phyloP scores from a whole-genome alignment of 2,888 invertebrate species.

The Lacanobia wlatinum region DNA sequence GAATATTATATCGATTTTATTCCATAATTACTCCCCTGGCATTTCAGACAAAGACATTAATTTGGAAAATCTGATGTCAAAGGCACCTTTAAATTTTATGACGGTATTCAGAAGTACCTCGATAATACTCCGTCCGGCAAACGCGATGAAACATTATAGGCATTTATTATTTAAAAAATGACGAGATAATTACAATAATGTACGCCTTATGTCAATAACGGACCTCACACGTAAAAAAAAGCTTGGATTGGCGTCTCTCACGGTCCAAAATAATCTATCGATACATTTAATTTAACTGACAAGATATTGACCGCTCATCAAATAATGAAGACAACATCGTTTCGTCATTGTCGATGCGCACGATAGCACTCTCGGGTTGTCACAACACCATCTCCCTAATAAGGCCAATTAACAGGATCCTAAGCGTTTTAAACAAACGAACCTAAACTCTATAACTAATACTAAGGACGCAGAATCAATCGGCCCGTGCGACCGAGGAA shows the following conservation, averaged over 20 bases:
- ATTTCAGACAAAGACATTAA: slow-evolving; percentile 65
- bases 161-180: slow-evolving; percentile 71
- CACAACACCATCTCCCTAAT: slow-evolving; percentile 91
- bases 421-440: slow-evolving; percentile 73
- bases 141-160: slow-evolving; percentile 67
- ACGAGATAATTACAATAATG: slow-evolving; percentile 82
- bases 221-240: slow-evolving; percentile 86
- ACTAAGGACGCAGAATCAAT: slow-evolving; percentile 73
- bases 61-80: slow-evolving; percentile 67
- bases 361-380: slow-evolving; percentile 90
- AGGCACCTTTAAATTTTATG: slow-evolving; percentile 65
- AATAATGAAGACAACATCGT: slow-evolving; percentile 91
- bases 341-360: slow-evolving; percentile 91
- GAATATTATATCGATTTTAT: slow-evolving; percentile 65
- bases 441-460: slow-evolving; percentile 78
- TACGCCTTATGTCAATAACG: slow-evolving; percentile 81
- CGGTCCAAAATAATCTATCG: slow-evolving; percentile 89
- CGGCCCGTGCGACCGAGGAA: slow-evolving; percentile 62
- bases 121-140: slow-evolving; percentile 50
- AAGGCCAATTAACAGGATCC: slow-evolving; percentile 90
- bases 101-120: slow-evolving; percentile 62
- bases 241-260: slow-evolving; percentile 87
- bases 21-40: slow-evolving; percentile 59
- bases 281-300: slow-evolving; percentile 91
- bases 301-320: slow-evolving; percentile 90